Evolutionary conservation across 2,888 invertebrate genomes (phyloP).

Genomic region (Nomada goodeniana): DNA sequence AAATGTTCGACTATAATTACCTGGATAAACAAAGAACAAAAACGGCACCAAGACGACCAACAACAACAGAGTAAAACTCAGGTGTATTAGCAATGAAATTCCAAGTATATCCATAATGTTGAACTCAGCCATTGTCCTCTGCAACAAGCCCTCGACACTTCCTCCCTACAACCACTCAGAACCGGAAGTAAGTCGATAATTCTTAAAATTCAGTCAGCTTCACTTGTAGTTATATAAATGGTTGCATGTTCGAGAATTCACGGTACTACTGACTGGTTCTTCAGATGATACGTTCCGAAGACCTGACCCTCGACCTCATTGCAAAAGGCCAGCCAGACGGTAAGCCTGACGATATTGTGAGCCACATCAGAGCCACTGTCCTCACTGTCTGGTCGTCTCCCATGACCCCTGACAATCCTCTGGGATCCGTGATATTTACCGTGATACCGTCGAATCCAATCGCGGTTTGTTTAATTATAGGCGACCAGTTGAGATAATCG

Average conservation of each 20-base stretch:
- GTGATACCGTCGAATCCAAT: conserved; percentile 25
- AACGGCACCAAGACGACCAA: conserved; percentile 60
- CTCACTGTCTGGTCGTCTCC: conserved; percentile 13
- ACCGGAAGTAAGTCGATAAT: conserved; percentile 12
- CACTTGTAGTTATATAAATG: conserved; percentile 39
- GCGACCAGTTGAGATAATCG: conserved; percentile 31
- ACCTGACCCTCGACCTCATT: conserved; percentile 58
- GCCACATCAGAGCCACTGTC: conserved; percentile 33
- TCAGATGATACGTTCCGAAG: conserved; percentile 45
- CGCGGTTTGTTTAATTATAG: conserved; percentile 58
- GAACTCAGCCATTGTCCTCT: conserved; percentile 32
- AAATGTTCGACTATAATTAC: conserved; percentile 47
- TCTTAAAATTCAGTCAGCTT: background rate
- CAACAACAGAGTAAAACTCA: conserved; percentile 60
- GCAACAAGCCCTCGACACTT: background rate
- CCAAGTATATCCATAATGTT: conserved; percentile 52
- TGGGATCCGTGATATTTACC: conserved; percentile 17
- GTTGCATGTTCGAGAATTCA: conserved; percentile 36
- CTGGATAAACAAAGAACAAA: conserved; percentile 64
- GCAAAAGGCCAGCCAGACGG: conserved; percentile 55
- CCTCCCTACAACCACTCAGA: background rate
- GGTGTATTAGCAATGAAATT: conserved; percentile 61
- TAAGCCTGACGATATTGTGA: conserved; percentile 36
- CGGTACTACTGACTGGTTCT: conserved; percentile 44
- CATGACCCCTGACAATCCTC: conserved; percentile 10